Evolutionary conservation across 2,113 vertebrate genomes (phyloP).

Genomic region (Neotoma lepida): DNA sequence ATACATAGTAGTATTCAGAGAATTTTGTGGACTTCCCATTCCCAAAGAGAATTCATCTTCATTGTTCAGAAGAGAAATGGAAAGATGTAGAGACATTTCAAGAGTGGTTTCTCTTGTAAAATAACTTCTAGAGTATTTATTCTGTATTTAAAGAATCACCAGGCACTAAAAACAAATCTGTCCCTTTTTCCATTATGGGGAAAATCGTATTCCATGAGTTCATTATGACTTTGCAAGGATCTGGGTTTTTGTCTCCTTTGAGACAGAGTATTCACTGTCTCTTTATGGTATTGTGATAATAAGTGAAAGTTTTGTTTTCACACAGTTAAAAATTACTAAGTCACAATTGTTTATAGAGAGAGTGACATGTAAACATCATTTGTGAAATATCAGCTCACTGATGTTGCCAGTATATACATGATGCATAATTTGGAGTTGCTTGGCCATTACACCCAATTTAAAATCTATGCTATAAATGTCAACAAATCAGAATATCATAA

Average conservation of each 20-base stretch:
- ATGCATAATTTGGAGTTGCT: background rate
- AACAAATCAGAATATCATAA: slow-evolving; percentile 32
- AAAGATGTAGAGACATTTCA: background rate
- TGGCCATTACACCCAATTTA: background rate
- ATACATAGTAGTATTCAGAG: background rate
- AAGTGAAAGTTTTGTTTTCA: background rate
- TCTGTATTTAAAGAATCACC: slow-evolving; percentile 4
- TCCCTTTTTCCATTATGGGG: background rate
- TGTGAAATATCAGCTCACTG: background rate
- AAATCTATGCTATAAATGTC: background rate
- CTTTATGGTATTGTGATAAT: background rate
- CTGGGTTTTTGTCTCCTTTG: background rate
- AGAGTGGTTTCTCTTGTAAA: slow-evolving; percentile 9
- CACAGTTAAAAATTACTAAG: background rate
- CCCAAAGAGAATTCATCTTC: background rate
- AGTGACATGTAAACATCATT: background rate
- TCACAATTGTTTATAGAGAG: background rate
- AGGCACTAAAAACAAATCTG: background rate
- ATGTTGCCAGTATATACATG: background rate
- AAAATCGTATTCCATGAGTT: background rate
- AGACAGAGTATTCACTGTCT: background rate
- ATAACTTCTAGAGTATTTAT: slow-evolving; percentile 22
- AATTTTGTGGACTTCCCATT: background rate
- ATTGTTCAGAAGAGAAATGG: slow-evolving; percentile 40
- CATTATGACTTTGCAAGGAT: background rate